Percentiles rank a stretch among this genome's conserved stretches.
phyloP scores from a whole-genome alignment of 2,888 invertebrate species.

The Brachynemurus nebulosus region DNA sequence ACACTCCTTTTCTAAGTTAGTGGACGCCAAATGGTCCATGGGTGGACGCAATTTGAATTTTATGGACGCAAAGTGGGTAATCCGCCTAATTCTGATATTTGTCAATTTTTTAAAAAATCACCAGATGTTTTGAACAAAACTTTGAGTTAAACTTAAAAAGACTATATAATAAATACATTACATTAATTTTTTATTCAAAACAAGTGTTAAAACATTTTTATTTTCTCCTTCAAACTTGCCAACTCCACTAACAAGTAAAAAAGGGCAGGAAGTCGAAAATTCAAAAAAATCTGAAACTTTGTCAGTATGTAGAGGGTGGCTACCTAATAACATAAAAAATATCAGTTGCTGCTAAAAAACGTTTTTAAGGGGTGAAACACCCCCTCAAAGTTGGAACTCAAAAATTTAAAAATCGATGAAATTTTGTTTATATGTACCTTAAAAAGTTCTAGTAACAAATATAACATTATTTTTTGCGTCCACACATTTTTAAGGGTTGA shows the following conservation, averaged over 20 bases:
- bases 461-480: no score
- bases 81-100: slow-evolving; percentile 13
- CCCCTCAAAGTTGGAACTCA: no score
- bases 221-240: not conserved
- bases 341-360: no score
- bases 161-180: not conserved
- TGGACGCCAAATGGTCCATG: slow-evolving; percentile 13
- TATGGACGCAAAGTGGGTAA: slow-evolving; percentile 12
- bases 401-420: no score
- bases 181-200: not conserved
- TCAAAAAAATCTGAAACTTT: no score
- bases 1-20: slow-evolving; percentile 16
- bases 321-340: no score
- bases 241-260: not conserved
- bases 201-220: not conserved
- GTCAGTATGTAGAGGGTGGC: no score
- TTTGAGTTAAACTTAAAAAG: slow-evolving; percentile 12
- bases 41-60: not conserved
- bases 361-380: no score
- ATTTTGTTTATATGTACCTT: no score
- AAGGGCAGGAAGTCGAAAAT: no score
- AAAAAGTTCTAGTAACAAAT: no score
- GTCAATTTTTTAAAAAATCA: slow-evolving; percentile 11
- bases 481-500: no score
- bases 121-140: slow-evolving; percentile 13